These are phyloP conservation scores for Drosophila helvetica DNA, from an alignment of 2,888 invertebrate genomes.

Conservation along the genomic window DNA sequence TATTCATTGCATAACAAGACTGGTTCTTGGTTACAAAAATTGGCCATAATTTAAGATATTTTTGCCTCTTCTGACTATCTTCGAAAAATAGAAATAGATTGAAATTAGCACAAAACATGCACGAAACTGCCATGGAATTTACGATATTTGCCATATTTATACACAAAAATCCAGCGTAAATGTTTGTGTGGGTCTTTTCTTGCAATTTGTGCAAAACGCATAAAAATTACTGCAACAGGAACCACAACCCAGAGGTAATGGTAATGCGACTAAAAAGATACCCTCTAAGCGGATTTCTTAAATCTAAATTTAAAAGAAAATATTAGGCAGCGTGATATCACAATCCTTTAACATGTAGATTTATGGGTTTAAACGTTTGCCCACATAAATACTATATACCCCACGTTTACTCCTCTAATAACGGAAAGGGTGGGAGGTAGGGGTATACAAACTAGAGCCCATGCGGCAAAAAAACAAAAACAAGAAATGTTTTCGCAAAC, in stretches of 20 bases:
- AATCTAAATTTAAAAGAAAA: too few species aligned
- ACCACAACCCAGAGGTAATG: background rate
- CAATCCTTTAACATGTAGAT: too few species aligned
- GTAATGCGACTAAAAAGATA: background rate
- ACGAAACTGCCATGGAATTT: conserved; percentile 12
- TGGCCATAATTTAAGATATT: background rate
- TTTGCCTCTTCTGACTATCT: background rate
- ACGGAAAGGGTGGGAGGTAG: background rate
- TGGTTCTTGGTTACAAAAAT: conserved; percentile 6
- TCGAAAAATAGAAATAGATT: background rate
- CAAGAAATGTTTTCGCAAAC: conserved; percentile 41
- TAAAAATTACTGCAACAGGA: conserved; percentile 45
- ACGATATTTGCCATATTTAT: conserved; percentile 35
- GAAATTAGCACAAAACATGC: conserved; percentile 50
- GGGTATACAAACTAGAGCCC: background rate
- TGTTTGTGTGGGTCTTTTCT: background rate
- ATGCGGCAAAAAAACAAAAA: conserved; percentile 6
- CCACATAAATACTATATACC: background rate
- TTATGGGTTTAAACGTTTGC: background rate
- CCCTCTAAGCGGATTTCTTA: background rate
- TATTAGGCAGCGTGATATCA: too few species aligned
- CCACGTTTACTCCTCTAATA: background rate
- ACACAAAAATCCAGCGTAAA: conserved; percentile 4
- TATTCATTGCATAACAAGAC: conserved; percentile 7
- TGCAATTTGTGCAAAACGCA: conserved; percentile 54